Evolutionary conservation across 2,113 vertebrate species (phyloP).

Genomic region (Tylochromis polylepis): DNA sequence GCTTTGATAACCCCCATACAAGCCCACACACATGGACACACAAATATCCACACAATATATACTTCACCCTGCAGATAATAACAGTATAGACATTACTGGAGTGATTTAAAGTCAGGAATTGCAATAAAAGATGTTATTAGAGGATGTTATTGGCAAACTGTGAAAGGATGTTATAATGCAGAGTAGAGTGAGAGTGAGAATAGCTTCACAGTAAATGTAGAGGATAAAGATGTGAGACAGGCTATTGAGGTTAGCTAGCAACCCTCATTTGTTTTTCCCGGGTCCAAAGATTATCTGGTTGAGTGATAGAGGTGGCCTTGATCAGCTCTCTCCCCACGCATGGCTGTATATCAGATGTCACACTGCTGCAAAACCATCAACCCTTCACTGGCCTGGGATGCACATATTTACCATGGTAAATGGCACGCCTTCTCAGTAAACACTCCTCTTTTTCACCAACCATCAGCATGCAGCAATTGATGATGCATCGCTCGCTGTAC

Average conservation of each 20-base stretch:
- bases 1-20: slow-evolving; percentile 12
- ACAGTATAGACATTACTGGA: neutral
- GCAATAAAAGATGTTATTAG: neutral
- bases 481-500: slow-evolving; percentile 20
- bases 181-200: neutral
- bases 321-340: slow-evolving; percentile 56
- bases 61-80: neutral
- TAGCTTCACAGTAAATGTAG: slow-evolving; percentile 16
- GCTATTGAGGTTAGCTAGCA: slow-evolving; percentile 30
- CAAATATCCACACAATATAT: neutral
- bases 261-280: slow-evolving; percentile 60
- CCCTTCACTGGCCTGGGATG: slow-evolving; percentile 49
- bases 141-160: neutral
- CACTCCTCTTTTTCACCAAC: slow-evolving; percentile 55
- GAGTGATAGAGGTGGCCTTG: slow-evolving; percentile 73
- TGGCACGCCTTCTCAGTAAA: slow-evolving; percentile 54
- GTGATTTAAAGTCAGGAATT: neutral
- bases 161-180: neutral
- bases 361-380: slow-evolving; percentile 58
- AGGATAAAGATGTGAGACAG: slow-evolving; percentile 56
- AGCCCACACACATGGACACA: neutral
- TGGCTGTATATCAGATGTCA: slow-evolving; percentile 66
- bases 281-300: slow-evolving; percentile 64
- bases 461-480: slow-evolving; percentile 18
- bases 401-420: slow-evolving; percentile 69